Conservation (phyloP, 2,113 vertebrate species). For the Alces alces region DNA sequence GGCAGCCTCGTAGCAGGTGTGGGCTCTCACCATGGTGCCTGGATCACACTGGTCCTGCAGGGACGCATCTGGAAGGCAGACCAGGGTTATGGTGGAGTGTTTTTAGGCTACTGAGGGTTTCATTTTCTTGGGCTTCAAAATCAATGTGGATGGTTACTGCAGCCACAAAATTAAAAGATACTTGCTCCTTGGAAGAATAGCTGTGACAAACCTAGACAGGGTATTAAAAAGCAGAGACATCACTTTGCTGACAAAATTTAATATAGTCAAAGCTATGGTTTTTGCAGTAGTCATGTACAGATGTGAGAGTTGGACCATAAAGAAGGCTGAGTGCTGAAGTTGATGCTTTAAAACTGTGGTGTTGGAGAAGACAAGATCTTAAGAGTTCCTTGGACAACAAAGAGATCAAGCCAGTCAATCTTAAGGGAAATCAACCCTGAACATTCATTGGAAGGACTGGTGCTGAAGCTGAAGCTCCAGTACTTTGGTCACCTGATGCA, state of each 20-base stretch:
- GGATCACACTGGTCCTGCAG: accelerated
- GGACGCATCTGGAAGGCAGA: neutral
- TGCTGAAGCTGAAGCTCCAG: neutral
- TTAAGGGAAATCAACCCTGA: neutral
- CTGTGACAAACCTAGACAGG: neutral
- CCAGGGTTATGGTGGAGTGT: neutral
- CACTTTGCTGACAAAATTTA: neutral
- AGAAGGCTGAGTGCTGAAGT: neutral
- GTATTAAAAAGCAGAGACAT: neutral
- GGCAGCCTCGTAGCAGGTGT: neutral
- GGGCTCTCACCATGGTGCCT: neutral
- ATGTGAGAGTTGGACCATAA: neutral
- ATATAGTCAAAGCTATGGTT: neutral
- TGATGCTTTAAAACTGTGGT: neutral
- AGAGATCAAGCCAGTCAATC: neutral
- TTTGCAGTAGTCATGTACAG: neutral
- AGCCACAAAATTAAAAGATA: neutral
- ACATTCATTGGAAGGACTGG: neutral
- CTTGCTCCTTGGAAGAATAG: neutral
- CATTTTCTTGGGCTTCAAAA: neutral
- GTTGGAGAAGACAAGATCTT: neutral
- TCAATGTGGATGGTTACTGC: neutral
- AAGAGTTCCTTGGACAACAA: neutral
- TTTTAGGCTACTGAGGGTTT: neutral
- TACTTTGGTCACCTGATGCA: neutral